Percentiles rank a stretch among this genome's conserved stretches.
These are phyloP conservation scores for Aspidiotus destructor DNA, from an alignment of 2,888 invertebrate species.

Conservation along the genomic window DNA sequence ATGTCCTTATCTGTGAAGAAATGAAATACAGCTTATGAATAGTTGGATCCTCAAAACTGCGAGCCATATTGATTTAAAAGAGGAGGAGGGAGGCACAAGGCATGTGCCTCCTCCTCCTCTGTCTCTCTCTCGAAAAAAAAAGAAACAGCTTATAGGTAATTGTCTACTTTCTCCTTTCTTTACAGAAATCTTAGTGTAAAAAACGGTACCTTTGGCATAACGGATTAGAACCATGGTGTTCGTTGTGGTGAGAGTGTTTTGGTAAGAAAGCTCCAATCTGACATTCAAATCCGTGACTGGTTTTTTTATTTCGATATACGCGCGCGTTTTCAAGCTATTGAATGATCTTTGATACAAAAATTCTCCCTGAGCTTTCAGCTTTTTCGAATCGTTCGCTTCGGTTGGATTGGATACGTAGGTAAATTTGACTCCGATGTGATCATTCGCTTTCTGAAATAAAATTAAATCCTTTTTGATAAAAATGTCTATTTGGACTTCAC, in stretches of 20 bases:
- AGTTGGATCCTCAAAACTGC: no score
- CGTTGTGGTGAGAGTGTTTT: slow-evolving; percentile 30
- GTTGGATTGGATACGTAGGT: slow-evolving; percentile 59
- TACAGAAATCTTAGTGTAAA: no score
- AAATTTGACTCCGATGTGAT: slow-evolving; percentile 60
- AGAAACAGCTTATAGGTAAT: neutral
- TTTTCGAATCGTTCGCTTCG: slow-evolving; percentile 49
- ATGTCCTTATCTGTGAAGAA: slow-evolving; percentile 48
- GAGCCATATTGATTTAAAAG: no score
- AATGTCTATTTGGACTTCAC: no score
- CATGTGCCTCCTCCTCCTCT: no score
- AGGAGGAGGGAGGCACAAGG: neutral
- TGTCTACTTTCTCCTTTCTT: no score
- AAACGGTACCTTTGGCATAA: slow-evolving; percentile 36
- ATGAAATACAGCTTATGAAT: no score
- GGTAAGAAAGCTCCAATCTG: slow-evolving; percentile 48
- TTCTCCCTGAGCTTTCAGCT: slow-evolving; percentile 51
- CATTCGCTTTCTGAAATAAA: slow-evolving; percentile 54
- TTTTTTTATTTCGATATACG: slow-evolving; percentile 53
- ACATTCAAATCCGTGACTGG: slow-evolving; percentile 59
- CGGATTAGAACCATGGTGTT: slow-evolving; percentile 34
- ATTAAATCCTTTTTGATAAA: no score
- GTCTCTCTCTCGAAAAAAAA: neutral
- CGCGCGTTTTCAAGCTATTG: slow-evolving; percentile 53
- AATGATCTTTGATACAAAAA: slow-evolving; percentile 54